phyloP scores from a whole-genome alignment of 2,113 vertebrate genomes.

The Tupaia chinensis region DNA sequence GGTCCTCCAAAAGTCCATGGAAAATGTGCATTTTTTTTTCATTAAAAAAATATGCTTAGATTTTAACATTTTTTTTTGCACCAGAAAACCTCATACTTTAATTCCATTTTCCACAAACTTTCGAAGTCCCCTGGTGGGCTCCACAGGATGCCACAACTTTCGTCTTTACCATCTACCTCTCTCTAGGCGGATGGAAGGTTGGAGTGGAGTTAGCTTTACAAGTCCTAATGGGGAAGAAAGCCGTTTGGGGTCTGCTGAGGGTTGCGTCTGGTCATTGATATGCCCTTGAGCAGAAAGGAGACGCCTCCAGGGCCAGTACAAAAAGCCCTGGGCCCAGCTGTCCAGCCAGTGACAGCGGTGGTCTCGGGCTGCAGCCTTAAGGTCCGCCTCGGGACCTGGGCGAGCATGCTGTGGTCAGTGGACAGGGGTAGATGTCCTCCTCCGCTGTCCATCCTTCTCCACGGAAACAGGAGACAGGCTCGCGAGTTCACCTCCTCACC shows the following conservation, averaged over 20 bases:
- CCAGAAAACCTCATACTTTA: no score
- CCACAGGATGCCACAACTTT: neutral
- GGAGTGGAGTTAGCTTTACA: neutral
- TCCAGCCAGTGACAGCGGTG: neutral
- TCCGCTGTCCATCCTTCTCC: constrained; percentile 22
- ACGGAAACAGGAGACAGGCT: neutral
- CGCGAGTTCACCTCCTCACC: neutral
- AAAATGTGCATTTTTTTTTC: no score
- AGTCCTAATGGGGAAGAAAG: neutral
- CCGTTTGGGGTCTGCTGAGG: neutral
- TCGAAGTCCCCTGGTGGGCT: neutral
- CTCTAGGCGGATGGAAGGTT: neutral
- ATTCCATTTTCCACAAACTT: no score
- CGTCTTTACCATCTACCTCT: neutral
- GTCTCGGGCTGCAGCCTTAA: neutral
- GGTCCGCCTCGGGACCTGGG: neutral
- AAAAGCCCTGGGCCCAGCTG: neutral
- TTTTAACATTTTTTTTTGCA: no score
- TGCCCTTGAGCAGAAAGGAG: neutral
- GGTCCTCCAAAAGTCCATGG: no score
- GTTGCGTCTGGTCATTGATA: neutral
- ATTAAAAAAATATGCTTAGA: no score
- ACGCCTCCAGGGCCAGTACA: neutral
- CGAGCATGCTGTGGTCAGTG: neutral
- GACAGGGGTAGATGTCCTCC: neutral